Evolutionary conservation across 2,888 invertebrate genomes (phyloP).

Genomic region (Mamestra brassicae): DNA sequence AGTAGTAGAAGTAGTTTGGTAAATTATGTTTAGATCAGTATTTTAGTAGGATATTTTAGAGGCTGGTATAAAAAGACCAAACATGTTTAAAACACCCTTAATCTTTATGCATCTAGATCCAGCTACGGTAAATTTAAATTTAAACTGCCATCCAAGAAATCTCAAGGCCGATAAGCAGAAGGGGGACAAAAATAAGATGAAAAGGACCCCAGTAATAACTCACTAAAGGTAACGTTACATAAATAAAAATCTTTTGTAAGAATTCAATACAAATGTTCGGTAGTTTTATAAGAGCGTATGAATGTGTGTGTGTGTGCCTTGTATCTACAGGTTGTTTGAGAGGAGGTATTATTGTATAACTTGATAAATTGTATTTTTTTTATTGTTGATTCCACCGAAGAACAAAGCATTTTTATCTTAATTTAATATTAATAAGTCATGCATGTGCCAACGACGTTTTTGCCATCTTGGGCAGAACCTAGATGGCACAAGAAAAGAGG

Average conservation of each 20-base stretch:
- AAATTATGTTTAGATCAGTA: no score
- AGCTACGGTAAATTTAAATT: conserved; percentile 36
- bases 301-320: not conserved
- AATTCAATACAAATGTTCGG: conserved; percentile 43
- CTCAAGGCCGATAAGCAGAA: conserved; percentile 25
- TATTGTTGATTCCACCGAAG: no score
- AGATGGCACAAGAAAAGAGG: no score
- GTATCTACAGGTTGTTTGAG: not conserved
- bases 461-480: no score
- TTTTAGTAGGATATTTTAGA: not conserved
- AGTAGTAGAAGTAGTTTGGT: no score
- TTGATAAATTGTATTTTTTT: no score
- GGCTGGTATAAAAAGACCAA: not conserved
- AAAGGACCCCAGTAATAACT: conserved; percentile 51
- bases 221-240: conserved; percentile 36
- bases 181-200: conserved; percentile 38
- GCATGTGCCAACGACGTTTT: no score
- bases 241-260: conserved; percentile 56
- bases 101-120: conserved; percentile 20
- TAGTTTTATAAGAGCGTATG: conserved; percentile 6
- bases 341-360: no score
- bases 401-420: no score
- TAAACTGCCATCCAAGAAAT: conserved; percentile 19
- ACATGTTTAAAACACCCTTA: not conserved
- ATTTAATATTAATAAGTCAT: no score